Evolutionary conservation across 2,797 vertebrate genomes (phyloP).

Genomic region (Microctenopoma stevenorrisi): DNA sequence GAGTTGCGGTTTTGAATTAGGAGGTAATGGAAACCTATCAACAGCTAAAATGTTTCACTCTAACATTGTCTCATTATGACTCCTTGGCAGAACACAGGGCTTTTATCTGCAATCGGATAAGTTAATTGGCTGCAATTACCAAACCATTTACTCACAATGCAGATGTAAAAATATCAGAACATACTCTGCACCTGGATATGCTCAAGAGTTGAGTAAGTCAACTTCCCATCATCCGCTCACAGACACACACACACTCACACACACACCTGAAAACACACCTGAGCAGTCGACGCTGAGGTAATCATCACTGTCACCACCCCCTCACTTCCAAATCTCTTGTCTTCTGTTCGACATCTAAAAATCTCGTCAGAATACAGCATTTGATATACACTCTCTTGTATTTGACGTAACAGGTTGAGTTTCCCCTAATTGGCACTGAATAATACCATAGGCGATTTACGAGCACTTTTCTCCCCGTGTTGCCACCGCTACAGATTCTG

Average conservation of each 20-base stretch:
- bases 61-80: constrained; percentile 56
- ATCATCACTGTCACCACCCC: constrained; percentile 46
- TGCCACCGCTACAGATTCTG: constrained; percentile 62
- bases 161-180: constrained; percentile 52
- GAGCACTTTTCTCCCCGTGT: constrained; percentile 43
- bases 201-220: constrained; percentile 52
- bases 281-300: constrained; percentile 61
- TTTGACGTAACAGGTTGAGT: constrained; percentile 76
- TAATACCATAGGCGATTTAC: constrained; percentile 75
- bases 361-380: constrained; percentile 75
- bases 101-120: constrained; percentile 71
- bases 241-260: constrained; percentile 37
- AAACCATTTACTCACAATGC: constrained; percentile 52
- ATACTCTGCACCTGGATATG: constrained; percentile 63
- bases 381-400: constrained; percentile 70
- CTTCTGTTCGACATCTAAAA: constrained; percentile 57
- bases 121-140: constrained; percentile 71
- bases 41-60: constrained; percentile 42
- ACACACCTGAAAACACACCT: constrained; percentile 65
- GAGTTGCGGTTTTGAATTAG: constrained; percentile 38
- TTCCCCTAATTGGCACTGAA: constrained; percentile 80
- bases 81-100: constrained; percentile 35
- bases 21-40: constrained; percentile 54
- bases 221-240: constrained; percentile 10
- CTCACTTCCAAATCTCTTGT: constrained; percentile 24